Evolutionary conservation across 2,113 vertebrate genomes (phyloP).

Genomic region (Phalacrocorax carbo): DNA sequence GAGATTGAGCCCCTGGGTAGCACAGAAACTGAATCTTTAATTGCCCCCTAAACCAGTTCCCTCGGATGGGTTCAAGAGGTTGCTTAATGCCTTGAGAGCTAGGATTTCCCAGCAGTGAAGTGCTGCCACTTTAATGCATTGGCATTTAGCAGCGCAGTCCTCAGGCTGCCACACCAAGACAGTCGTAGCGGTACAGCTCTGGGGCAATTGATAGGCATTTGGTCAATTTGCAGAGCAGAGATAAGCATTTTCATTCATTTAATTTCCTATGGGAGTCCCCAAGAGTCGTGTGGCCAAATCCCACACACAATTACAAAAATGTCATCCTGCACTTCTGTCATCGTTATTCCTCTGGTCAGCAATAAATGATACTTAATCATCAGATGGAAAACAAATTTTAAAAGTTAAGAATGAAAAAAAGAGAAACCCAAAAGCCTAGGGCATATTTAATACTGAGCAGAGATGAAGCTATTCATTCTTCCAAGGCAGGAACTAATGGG

Average conservation of each 20-base stretch:
- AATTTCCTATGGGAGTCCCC: not conserved
- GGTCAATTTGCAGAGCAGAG: constrained; percentile 9
- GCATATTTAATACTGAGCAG: constrained; percentile 11
- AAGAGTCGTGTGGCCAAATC: constrained; percentile 23
- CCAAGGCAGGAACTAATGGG: constrained; percentile 7
- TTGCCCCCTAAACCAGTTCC: not conserved
- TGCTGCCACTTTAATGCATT: not conserved
- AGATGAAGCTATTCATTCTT: constrained; percentile 22
- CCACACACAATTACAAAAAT: constrained; percentile 28
- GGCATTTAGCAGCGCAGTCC: not conserved
- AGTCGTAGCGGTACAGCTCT: not conserved
- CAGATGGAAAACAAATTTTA: constrained; percentile 15
- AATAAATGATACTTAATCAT: constrained; percentile 24
- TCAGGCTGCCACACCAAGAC: not conserved
- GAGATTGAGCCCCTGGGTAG: constrained; percentile 16
- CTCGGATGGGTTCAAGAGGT: not conserved
- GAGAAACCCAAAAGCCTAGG: not conserved
- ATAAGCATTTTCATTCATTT: not conserved
- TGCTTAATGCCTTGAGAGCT: constrained; percentile 15
- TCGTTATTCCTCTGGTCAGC: not conserved
- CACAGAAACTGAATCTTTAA: constrained; percentile 38
- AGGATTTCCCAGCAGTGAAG: constrained; percentile 35
- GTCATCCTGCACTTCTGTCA: constrained; percentile 4
- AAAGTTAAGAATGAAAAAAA: not conserved
- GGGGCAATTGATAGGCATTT: not conserved